Conservation (phyloP, 2,113 vertebrate species). For the Mirza zaza region DNA sequence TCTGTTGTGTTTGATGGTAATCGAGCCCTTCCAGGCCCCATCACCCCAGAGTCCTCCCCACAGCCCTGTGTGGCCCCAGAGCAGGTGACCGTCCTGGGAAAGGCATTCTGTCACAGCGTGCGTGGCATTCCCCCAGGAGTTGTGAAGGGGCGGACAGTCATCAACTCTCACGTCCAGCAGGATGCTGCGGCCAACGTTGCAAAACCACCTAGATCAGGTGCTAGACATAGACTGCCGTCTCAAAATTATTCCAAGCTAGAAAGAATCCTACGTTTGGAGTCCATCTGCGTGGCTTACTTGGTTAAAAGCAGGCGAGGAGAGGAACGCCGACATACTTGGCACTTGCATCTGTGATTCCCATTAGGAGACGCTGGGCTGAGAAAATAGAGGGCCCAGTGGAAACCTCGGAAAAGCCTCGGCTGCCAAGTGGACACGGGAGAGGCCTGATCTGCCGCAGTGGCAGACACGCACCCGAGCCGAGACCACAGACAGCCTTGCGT, state of each 20-base stretch:
- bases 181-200: accelerated
- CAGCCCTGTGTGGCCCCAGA: not conserved
- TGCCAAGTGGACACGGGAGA: accelerated
- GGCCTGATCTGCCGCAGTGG: accelerated
- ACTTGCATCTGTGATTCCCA: accelerated
- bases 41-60: accelerated
- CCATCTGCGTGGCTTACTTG: accelerated
- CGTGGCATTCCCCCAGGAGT: not conserved
- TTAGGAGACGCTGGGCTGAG: not conserved
- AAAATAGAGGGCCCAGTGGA: accelerated
- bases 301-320: not conserved
- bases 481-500: accelerated
- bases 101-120: not conserved
- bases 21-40: not conserved
- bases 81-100: not conserved
- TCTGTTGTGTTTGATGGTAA: not conserved
- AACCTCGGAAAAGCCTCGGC: accelerated
- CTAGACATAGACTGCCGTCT: not conserved
- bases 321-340: accelerated
- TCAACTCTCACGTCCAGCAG: accelerated
- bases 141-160: accelerated
- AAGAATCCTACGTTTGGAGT: accelerated
- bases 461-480: accelerated
- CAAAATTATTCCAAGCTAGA: accelerated
- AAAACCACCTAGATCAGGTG: not conserved